Percentiles rank a stretch among this genome's conserved stretches.
These are phyloP conservation scores for Hydriomena furcata DNA, from an alignment of 2,888 invertebrate species.

Conservation along the genomic window DNA sequence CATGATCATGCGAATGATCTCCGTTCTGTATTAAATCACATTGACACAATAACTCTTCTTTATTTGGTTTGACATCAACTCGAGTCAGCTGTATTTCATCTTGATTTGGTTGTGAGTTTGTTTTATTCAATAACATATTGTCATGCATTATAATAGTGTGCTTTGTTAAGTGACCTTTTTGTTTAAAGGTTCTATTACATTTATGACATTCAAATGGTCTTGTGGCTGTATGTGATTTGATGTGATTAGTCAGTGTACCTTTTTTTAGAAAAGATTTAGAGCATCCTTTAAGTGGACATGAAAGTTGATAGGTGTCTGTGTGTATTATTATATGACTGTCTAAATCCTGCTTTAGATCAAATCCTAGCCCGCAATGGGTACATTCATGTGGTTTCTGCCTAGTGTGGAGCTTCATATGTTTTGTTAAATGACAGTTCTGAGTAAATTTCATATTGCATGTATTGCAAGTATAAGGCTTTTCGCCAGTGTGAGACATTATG, in stretches of 20 bases:
- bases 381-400: background rate
- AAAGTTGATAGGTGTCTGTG: background rate
- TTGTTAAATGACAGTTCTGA: slow-evolving; percentile 14
- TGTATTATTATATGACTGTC: slow-evolving; percentile 1
- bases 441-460: slow-evolving; percentile 5
- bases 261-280: background rate
- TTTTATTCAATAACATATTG: background rate
- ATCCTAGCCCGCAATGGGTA: background rate
- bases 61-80: too few species aligned
- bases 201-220: slow-evolving; percentile 3
- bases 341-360: background rate
- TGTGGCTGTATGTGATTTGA: slow-evolving; percentile 4
- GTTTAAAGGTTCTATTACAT: slow-evolving; percentile 7
- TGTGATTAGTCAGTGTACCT: slow-evolving; percentile 4
- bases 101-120: background rate
- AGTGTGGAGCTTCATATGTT: slow-evolving; percentile 8
- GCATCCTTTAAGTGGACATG: slow-evolving; percentile 3
- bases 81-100: background rate
- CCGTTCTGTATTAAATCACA: background rate
- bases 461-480: slow-evolving; percentile 12
- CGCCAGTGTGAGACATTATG: slow-evolving; percentile 18
- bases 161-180: slow-evolving; percentile 6
- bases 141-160: background rate
- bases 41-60: too few species aligned
- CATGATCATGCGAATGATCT: background rate